phyloP scores from a whole-genome alignment of 2,888 invertebrate genomes.

The Pseudoips prasinana region DNA sequence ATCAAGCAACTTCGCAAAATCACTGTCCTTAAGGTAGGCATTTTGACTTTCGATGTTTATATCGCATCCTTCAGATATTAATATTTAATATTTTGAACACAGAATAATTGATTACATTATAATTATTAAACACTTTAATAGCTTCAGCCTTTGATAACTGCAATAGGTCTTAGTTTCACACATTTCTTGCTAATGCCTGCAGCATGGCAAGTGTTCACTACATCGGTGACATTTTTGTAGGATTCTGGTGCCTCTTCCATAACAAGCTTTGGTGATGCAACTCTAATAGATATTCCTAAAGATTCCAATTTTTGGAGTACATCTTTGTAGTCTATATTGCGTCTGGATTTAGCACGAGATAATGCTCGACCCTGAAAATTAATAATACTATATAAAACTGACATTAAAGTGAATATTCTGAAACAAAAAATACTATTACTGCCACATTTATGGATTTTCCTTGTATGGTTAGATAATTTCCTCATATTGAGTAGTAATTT shows the following conservation, averaged over 20 bases:
- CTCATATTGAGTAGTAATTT: no score
- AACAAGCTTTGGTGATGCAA: conserved; percentile 99
- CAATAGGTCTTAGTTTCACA: conserved; percentile 97
- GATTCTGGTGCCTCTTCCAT: conserved; percentile 99
- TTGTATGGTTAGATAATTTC: no score
- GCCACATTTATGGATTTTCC: no score
- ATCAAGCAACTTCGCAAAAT: no score
- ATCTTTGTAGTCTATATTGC: conserved; percentile 96
- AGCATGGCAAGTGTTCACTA: conserved; percentile 98
- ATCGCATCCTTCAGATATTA: no score
- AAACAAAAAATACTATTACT: no score
- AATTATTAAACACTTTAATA: conserved; percentile 2
- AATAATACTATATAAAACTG: no score
- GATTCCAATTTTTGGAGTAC: conserved; percentile 92
- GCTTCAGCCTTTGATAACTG: conserved; percentile 97
- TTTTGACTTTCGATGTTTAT: no score
- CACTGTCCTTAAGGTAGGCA: no score
- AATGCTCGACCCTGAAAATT: conserved; percentile 92
- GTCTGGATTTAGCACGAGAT: conserved; percentile 97
- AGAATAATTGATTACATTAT: no score
- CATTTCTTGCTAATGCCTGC: conserved; percentile 99
- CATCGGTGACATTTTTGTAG: conserved; percentile 99
- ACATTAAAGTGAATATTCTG: no score
- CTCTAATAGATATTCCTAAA: conserved; percentile 96
- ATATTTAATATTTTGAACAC: no score